Evolutionary conservation across 2,113 vertebrate genomes (phyloP).

Genomic region (Pseudorhombus dupliciocellatus): DNA sequence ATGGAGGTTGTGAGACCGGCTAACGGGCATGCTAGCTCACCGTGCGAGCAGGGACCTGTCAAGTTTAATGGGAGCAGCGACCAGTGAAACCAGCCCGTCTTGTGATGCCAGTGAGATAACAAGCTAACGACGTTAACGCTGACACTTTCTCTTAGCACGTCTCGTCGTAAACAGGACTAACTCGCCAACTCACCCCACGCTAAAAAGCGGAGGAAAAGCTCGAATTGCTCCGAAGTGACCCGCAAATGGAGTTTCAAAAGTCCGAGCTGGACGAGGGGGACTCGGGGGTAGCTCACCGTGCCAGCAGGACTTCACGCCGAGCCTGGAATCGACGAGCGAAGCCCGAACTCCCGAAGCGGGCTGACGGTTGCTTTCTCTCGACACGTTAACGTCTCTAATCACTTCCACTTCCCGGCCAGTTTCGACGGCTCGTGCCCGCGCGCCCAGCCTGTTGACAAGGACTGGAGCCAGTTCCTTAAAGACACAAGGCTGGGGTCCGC

Average conservation of each 20-base stretch:
- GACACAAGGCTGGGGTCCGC: conserved; percentile 35
- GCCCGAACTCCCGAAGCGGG: background rate
- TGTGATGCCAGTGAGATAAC: conserved; percentile 16
- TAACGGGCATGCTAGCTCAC: conserved; percentile 3
- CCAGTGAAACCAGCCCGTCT: conserved; percentile 32
- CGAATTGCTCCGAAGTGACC: background rate
- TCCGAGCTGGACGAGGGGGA: background rate
- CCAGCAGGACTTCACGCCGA: conserved; percentile 24
- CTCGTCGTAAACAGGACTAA: background rate
- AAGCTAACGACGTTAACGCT: background rate
- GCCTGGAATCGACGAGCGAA: background rate
- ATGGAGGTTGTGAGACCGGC: background rate
- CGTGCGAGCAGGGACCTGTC: background rate
- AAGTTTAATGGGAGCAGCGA: background rate
- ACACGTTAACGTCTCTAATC: conserved; percentile 3
- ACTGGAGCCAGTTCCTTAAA: conserved; percentile 70
- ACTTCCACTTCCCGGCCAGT: conserved; percentile 44
- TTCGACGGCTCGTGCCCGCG: conserved; percentile 2
- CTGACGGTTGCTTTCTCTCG: background rate
- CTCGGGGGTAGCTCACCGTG: conserved; percentile 51
- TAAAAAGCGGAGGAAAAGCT: no score
- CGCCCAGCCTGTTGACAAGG: conserved; percentile 73
- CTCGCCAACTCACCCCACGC: background rate
- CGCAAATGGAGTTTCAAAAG: conserved; percentile 21
- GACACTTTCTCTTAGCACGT: background rate